Evolutionary conservation across 2,797 vertebrate genomes (phyloP), one percentile per base, ranked within the genome.

Genomic region (Gambelia wislizenii): DNA sequence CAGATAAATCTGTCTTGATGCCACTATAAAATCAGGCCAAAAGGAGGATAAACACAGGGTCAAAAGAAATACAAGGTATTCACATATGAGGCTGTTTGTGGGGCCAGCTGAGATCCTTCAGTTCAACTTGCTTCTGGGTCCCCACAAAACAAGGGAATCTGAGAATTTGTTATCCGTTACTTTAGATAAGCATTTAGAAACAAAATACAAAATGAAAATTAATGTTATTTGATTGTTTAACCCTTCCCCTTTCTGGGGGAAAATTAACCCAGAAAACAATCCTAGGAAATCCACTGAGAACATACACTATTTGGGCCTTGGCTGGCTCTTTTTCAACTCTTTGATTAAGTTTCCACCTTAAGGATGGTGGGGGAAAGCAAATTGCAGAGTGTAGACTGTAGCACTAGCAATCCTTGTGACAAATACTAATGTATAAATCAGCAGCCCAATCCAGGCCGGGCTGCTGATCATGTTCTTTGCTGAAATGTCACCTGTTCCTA

Each of bases 401-500:
- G 92, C 97, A 95, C 96, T 97, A 94, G 94, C 96, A 88, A 96
- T 98, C 96, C 97, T 95, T 94, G 98, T 98, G 98, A 99, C 99
- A 99, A 98, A 98, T 99, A 99, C 98, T 99, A 98, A 99, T 99
- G 99, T 98, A 98, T 98, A 98, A 98, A 98, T 98, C 99, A 98
- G 98, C 98, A 94, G 98, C 96, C 97, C 98, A 98, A 97, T 98
- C 98, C 98, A 97, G 97, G 97, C 98, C 96, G 96, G 98, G 97
- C 98, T 96, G 98, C 98, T 98, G 97, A 98, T 98, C 98, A 96
- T 98, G 98, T 98, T 98, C 98, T 97, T 96, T 97, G 97, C 98
- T 98, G 98, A 99, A 99, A 99, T 99, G 99, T 99, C 99, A 99
- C 98, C 98, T 99, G 99, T 99, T 99, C 98, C 98, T 98, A 98